Evolutionary conservation across 2,113 vertebrate genomes (phyloP).

Genomic region (Sturnus vulgaris): DNA sequence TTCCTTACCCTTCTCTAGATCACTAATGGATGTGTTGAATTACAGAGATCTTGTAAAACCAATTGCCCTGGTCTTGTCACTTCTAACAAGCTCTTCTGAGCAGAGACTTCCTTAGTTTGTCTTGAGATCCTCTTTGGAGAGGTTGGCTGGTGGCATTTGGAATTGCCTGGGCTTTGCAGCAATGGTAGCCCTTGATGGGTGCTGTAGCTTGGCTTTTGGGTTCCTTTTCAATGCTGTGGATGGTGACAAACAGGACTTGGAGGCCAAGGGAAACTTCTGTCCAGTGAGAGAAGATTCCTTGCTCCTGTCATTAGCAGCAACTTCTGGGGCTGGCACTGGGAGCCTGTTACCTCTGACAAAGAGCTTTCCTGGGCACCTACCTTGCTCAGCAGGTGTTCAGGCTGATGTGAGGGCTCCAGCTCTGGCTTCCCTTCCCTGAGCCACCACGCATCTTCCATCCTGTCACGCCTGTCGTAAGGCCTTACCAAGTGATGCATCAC

Average conservation of each 20-base stretch:
- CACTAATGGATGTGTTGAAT: neutral
- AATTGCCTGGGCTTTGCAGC: neutral
- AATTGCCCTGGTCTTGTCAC: accelerated
- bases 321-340: neutral
- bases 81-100: neutral
- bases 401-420: neutral
- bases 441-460: neutral
- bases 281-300: accelerated
- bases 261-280: neutral
- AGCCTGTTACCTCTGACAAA: neutral
- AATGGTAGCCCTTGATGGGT: neutral
- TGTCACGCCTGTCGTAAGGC: conserved; percentile 25
- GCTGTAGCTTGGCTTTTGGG: neutral
- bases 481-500: neutral
- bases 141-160: neutral
- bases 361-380: neutral
- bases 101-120: neutral
- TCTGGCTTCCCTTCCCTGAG: neutral
- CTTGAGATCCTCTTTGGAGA: neutral
- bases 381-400: neutral
- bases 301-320: neutral
- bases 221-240: accelerated
- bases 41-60: neutral
- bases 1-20: neutral
- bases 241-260: neutral